phyloP scores from a whole-genome alignment of 2,888 invertebrate genomes.

The Andricus quercusramuli region DNA sequence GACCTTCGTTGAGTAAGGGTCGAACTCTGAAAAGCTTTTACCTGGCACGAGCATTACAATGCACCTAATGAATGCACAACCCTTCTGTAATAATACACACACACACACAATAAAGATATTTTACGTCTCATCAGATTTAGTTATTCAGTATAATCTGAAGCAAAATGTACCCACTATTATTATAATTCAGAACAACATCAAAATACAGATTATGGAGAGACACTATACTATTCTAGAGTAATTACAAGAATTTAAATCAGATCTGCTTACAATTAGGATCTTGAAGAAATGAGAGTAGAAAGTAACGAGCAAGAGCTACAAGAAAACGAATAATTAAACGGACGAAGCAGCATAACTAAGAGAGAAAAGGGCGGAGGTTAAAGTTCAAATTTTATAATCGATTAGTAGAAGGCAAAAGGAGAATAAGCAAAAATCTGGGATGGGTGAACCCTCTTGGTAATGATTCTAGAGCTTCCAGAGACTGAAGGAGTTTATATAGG shows the following conservation, averaged over 20 bases:
- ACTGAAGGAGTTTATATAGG: constrained; percentile 45
- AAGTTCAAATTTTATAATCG: constrained; percentile 55
- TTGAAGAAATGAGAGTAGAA: constrained; percentile 25
- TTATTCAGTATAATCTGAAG: background rate
- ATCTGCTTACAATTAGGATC: constrained; percentile 13
- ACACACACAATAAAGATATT: too few species aligned
- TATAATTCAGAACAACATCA: too few species aligned
- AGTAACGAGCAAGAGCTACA: constrained; percentile 19
- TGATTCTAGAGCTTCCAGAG: constrained; percentile 49
- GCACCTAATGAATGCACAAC: constrained; percentile 29
- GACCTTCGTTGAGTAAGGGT: constrained; percentile 33
- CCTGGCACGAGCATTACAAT: constrained; percentile 22
- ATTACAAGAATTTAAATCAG: constrained; percentile 20
- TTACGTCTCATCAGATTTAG: background rate
- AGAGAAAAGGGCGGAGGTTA: constrained; percentile 41
- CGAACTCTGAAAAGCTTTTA: constrained; percentile 34
- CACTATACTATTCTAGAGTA: background rate
- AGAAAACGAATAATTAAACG: constrained; percentile 40
- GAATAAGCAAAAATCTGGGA: constrained; percentile 4
- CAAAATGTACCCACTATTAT: too few species aligned
- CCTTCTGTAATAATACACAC: constrained; percentile 6
- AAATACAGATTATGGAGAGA: background rate
- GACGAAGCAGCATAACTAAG: constrained; percentile 32
- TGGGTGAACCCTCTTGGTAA: constrained; percentile 48
- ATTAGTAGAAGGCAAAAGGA: constrained; percentile 47